Conservation (phyloP, 1,140 invertebrate species). For the Dendrolimus kikuchii region DNA sequence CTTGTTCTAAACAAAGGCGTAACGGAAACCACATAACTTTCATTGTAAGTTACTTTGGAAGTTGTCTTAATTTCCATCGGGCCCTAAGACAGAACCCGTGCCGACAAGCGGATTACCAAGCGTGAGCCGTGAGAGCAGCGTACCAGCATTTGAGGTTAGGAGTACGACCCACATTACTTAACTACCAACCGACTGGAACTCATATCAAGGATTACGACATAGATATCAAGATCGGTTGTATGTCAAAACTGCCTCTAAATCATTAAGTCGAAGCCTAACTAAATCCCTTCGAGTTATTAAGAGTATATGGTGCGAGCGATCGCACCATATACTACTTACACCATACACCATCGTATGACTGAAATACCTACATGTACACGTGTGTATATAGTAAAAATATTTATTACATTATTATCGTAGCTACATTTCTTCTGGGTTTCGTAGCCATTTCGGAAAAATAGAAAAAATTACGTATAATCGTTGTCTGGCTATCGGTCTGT, state of each 20-base stretch:
- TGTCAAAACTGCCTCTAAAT: slow-evolving; percentile 18
- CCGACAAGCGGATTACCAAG: slow-evolving; percentile 35
- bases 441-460: too few species aligned
- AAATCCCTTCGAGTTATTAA: slow-evolving; percentile 2
- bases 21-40: slow-evolving; percentile 3
- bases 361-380: too few species aligned
- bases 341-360: too few species aligned
- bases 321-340: too few species aligned
- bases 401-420: too few species aligned
- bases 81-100: slow-evolving; percentile 9
- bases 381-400: too few species aligned
- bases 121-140: slow-evolving; percentile 16
- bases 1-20: not conserved
- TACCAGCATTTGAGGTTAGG: slow-evolving; percentile 26
- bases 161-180: slow-evolving; percentile 33
- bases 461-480: too few species aligned
- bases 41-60: slow-evolving; percentile 7
- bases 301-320: too few species aligned
- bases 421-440: too few species aligned
- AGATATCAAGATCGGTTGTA: slow-evolving; percentile 32
- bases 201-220: slow-evolving; percentile 38
- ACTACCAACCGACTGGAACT: slow-evolving; percentile 37
- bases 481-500: too few species aligned
- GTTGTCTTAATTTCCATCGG: slow-evolving; percentile 15
- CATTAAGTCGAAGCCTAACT: slow-evolving; percentile 21